Conservation (phyloP, 1,140 invertebrate species). For the Drosophila athabasca region DNA sequence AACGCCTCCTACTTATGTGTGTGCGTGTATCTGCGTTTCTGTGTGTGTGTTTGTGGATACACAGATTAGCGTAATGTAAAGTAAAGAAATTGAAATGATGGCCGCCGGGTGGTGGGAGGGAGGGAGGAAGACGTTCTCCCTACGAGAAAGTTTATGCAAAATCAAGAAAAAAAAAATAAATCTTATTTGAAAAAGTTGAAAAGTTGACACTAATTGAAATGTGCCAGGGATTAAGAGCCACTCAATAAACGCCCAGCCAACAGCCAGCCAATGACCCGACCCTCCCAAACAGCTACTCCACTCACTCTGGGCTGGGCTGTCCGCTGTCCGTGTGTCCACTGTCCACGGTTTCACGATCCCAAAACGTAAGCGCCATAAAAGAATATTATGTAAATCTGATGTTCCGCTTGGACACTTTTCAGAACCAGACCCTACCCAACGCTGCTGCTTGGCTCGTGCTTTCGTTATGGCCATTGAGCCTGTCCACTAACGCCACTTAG, state of each 20-base stretch:
- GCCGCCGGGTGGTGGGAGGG: too few species aligned
- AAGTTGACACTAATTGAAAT: conserved; percentile 80
- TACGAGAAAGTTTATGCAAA: conserved; percentile 40
- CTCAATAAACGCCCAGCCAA: conserved; percentile 49
- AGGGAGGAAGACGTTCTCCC: neutral
- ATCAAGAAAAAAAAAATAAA: conserved; percentile 34
- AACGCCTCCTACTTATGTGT: neutral
- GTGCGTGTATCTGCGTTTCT: conserved; percentile 22
- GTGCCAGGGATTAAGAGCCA: conserved; percentile 63
- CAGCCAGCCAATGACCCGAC: conserved; percentile 22
- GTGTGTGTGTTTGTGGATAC: conserved; percentile 17
- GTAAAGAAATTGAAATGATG: neutral
- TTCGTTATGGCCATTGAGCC: neutral
- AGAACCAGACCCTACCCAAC: conserved; percentile 4
- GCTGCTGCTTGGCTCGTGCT: neutral
- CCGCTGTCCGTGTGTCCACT: neutral
- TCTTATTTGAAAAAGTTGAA: too few species aligned
- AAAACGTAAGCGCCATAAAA: conserved; percentile 45
- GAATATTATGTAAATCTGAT: conserved; percentile 75
- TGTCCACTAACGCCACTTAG: conserved; percentile 34
- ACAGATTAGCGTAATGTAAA: conserved; percentile 18
- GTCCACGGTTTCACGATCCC: conserved; percentile 14
- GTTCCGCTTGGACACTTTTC: conserved; percentile 73
- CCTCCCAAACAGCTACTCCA: neutral
- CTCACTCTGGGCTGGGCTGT: too few species aligned